phyloP scores from a whole-genome alignment of 2,888 invertebrate species.

The Drosophila tanythrix region DNA sequence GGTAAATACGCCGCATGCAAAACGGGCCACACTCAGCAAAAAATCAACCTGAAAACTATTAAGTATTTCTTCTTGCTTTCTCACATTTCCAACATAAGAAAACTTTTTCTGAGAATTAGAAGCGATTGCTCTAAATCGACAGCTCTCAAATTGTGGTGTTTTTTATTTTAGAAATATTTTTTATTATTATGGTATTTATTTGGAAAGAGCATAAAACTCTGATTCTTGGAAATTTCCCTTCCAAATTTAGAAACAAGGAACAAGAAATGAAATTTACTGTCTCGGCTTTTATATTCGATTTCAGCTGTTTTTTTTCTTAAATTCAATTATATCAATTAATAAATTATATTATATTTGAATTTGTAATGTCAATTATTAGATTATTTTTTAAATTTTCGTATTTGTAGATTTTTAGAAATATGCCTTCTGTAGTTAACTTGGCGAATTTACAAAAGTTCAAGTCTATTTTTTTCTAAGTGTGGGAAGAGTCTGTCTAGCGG shows the following conservation, averaged over 20 bases:
- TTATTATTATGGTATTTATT: too few species aligned
- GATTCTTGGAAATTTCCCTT: too few species aligned
- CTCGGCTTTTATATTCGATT: too few species aligned
- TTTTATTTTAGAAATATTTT: background rate
- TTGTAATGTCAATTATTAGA: too few species aligned
- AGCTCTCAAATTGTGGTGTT: background rate
- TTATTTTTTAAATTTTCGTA: background rate
- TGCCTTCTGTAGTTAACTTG: fast-evolving
- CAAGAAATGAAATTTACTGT: too few species aligned
- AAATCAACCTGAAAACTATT: background rate
- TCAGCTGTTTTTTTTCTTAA: too few species aligned
- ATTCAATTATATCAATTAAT: too few species aligned
- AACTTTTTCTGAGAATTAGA: background rate
- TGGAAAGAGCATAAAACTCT: too few species aligned
- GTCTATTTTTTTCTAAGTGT: background rate
- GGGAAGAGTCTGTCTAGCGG: slow-evolving; percentile 25
- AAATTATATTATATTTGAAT: too few species aligned
- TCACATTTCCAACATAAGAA: background rate
- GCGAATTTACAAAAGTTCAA: background rate
- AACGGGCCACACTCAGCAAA: background rate
- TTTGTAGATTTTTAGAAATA: background rate
- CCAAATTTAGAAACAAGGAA: too few species aligned
- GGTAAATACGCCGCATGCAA: slow-evolving; percentile 60
- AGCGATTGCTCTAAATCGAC: background rate
- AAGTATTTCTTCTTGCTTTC: background rate